Base-by-base conservation (phyloP, 2,888 invertebrate species). In the Drepana falcataria region DNA sequence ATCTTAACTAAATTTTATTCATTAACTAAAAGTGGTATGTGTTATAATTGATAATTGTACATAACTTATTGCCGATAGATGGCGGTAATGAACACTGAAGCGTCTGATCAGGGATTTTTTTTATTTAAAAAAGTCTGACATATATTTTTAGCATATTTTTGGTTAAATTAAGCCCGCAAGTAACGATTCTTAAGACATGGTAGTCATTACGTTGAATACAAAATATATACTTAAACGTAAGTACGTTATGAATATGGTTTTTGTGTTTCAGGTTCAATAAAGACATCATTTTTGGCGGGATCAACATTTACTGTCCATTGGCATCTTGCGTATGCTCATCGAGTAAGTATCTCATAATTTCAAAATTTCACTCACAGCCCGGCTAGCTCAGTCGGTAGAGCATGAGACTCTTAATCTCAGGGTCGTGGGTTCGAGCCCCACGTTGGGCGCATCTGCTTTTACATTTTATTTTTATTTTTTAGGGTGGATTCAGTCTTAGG, bases 311-410 rank as follows among this genome's bases (percentile, higher is more conserved):
- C 96, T 85, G 95, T 97, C 52, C 95, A 97, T 60, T 98, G 98
- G 98, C 97, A 97, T 85, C 92, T 98, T 71, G 97, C 97, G 7
- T 98, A 97, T 87, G 96, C 98, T 3, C 98, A 98, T 79, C 92
- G 94, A 91, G 88, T 88, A 83, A 87, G 86, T 79, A 0, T 64
- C 62, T 41, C 0, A 55, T 59, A 68, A 61, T 77, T 84, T 79
- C n/a, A 2, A 0, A 0, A 0, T 0, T 0, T 0, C 0, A 0
- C 0, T 0, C 2, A 60, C 65, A 48, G 52, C 47, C 85, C 84
- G 85, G 85, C 85, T 85, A 85, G 85, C 85, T 85, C 85, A 85
- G 85, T 85, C 85, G 85, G 85, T 85, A 87, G 86, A 87, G 87
- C 87, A 87, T 87, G 91, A 91, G 91, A 91, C 91, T 92, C 91